Evolutionary conservation across 2,888 invertebrate genomes (phyloP), one percentile per base, ranked within the genome.

Genomic region (Scaptomyza polygonia): DNA sequence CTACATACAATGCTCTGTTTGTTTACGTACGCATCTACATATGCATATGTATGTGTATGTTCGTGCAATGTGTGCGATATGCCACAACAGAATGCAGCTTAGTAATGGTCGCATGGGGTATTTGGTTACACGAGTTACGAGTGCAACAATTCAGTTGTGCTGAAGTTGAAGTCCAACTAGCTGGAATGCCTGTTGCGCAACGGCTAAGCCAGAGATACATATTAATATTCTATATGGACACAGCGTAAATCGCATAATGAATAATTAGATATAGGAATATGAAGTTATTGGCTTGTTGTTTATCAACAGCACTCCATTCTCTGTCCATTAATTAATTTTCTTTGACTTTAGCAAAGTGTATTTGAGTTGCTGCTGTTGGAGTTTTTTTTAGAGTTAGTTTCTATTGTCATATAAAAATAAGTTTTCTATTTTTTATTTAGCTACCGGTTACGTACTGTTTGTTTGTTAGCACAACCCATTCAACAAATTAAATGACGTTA

Each of bases 401-500:
- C 9, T 14, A 12, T 16, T 32, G 29, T 12, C 6, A 7, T 27
- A 11, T 12, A 32, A 40, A 49, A 14, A 30, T 27, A 25, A 32
- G 9, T n/a, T 12, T 47, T 47, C 3, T 12, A n/a, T 39, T 30
- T 12, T 39, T 16, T 32, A 29, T 36, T 29, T 14, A 2, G 25
- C 49, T 14, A 21, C 16, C 16, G 49, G 8, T 30, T 21, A 42
- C 14, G 14, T 16, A 18, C 8, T 44, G 27, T 36, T 34, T 53
- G 48, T 25, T 18, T 43, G 48, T 39, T 39, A 2, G 16, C 32
- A 14, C 34, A 43, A 25, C 27, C 47, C 18, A 14, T 14, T 48
- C 30, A 43, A 14, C 36, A 36, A 54, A 64, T 62, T 64, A 68
- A 66, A 66, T 73, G 63, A 61, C 63, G 69, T 70, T 83, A 82